Evolutionary conservation across 2,888 invertebrate species (phyloP).

Genomic region (Drosophila siamana): DNA sequence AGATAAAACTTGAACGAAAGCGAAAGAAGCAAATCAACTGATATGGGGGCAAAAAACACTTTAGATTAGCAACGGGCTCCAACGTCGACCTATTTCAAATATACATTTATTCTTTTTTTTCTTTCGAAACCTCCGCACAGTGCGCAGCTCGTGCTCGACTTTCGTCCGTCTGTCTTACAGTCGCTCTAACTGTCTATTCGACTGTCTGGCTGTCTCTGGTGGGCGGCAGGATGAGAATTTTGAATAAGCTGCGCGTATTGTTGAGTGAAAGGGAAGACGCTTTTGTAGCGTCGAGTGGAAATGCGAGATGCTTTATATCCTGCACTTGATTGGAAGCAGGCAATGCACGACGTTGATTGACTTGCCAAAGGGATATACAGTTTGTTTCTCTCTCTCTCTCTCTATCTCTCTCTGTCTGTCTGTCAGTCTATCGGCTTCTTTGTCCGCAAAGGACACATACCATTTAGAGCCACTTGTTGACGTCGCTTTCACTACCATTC

Average conservation of each 20-base stretch:
- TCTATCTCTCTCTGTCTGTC: conserved; percentile 10
- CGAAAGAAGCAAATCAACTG: conserved; percentile 69
- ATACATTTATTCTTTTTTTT: not conserved
- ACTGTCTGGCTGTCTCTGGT: conserved; percentile 6
- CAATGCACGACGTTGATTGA: conserved; percentile 71
- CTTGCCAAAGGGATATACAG: conserved; percentile 59
- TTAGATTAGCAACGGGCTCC: conserved; percentile 66
- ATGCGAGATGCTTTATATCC: conserved; percentile 45
- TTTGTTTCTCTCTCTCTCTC: conserved; percentile 20
- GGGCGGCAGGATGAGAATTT: not conserved
- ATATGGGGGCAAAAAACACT: conserved; percentile 59
- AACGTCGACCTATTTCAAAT: conserved; percentile 70
- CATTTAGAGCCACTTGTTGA: conserved; percentile 62
- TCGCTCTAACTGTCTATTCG: not conserved
- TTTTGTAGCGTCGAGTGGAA: conserved; percentile 28
- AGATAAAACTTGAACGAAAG: conserved; percentile 68
- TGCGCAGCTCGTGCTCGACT: conserved; percentile 10
- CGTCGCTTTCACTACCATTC: conserved; percentile 21
- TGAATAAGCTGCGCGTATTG: not conserved
- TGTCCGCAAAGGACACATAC: conserved; percentile 46
- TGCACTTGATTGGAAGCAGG: conserved; percentile 56
- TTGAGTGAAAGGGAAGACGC: not conserved
- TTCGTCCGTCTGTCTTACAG: conserved; percentile 4
- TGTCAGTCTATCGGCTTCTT: not conserved
- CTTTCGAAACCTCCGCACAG: conserved; percentile 10